phyloP scores from a whole-genome alignment of 2,888 invertebrate species.

The Rhagonycha lutea region DNA sequence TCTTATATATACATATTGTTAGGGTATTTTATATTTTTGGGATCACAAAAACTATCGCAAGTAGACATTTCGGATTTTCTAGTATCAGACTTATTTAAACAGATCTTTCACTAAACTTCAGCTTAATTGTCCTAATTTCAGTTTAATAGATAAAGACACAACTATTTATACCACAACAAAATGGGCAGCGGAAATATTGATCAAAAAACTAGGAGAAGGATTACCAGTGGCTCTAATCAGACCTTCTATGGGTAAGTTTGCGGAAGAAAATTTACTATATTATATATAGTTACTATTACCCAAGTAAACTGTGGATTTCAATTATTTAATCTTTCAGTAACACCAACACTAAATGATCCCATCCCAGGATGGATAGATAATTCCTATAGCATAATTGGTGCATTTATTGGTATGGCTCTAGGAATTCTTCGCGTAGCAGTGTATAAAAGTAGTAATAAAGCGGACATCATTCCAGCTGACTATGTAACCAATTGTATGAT shows the following conservation, averaged over 20 bases:
- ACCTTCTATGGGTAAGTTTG: constrained; percentile 63
- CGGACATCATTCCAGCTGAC: constrained; percentile 5
- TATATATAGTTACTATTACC: too few relatives aligned
- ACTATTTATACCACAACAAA: constrained; percentile 78
- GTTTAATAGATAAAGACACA: constrained; percentile 61
- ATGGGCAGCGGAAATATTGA: constrained; percentile 68
- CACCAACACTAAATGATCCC: neutral
- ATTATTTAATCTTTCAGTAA: neutral
- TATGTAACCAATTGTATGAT: neutral
- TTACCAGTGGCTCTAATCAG: constrained; percentile 70
- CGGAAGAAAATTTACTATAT: too few relatives aligned
- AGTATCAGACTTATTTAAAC: too few relatives aligned
- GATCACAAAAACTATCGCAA: too few relatives aligned
- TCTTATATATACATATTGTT: too few relatives aligned
- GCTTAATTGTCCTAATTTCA: constrained; percentile 36
- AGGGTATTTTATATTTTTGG: too few relatives aligned
- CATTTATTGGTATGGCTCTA: neutral
- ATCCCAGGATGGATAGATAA: neutral
- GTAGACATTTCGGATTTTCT: neutral
- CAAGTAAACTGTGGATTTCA: neutral
- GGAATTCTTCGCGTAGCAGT: neutral
- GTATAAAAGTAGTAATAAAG: neutral
- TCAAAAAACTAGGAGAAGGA: constrained; percentile 59
- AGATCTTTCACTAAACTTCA: too few relatives aligned
- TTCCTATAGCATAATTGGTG: neutral